Evolutionary conservation across 1,140 invertebrate genomes (phyloP), one percentile per base, ranked within the genome.

Genomic region (Drosophila triauraria): DNA sequence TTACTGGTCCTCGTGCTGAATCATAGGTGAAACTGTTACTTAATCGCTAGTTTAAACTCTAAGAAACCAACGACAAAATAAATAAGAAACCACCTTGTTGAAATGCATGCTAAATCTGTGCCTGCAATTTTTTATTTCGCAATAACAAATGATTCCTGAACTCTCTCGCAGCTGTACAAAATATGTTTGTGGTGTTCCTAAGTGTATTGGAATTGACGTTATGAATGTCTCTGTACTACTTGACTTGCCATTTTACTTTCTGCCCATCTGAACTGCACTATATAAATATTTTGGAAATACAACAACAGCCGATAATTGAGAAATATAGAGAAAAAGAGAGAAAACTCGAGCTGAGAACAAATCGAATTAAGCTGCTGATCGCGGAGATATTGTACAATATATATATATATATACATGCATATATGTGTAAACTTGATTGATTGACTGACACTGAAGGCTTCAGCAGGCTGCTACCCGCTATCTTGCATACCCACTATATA

Each of bases 231-330:
- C 70, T 78, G 58, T 74, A 78, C 56, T 78, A 81, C 54, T 85
- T 90, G 85, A 91, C 78, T 85, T 90, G 85, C 85, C 78, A 90
- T 91, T 92, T 91, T 92, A 92, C 91, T 92, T 91, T 92, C 91
- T 92, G 91, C 91, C 91, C 91, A 92, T 91, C 91, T 92, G 85
- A 90, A 72, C 82, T 91, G 90, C 91, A 92, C 90, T 53, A 53
- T 62, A 59, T 61, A 80, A 51, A 68, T 59, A 62, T 48, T 78
- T 64, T 80, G 72, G 44, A 81, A 74, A 86, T 78, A 85, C 78
- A 82, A 85, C 78, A 72, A 68, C 27, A 20, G 70, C 75, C 38
- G 50, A 69, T 25, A 63, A 70, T 63, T 51, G 23, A 61, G 53
- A 53, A 47, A 70, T 67, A 46, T 59, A 53, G 13, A 47, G 53